Base-by-base conservation (phyloP, 2,888 invertebrate species). In the Allygus modestus region DNA sequence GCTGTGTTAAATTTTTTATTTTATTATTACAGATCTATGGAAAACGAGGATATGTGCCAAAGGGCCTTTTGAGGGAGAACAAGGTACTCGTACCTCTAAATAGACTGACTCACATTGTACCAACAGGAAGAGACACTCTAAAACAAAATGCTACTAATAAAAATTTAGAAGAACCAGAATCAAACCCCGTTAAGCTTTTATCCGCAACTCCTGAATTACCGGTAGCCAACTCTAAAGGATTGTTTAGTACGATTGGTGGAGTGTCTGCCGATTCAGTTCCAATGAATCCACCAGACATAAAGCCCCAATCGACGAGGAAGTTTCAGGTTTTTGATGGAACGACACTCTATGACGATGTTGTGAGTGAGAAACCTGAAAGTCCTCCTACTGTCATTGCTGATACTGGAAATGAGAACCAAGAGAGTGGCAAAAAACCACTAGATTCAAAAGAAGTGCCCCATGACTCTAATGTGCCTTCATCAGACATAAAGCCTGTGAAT, bases 291-390 rank as follows among this genome's bases (percentile, higher is more conserved):
- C 20, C 91, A 41, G 69, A 79, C 51, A 91, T 89, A 91, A 92
- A 89, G 33, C 37, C 84, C n/a, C 84, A 84, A 79, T 9, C 82
- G 0, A 84, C 65, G 81, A 73, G 43, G 33, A 41, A 41, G 31
- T 83, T 54, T 75, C 91, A 92, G 86, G 91, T 95, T 33, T 90
- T 95, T 87, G 95, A 95, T 89, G 95, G 95, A 17, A 95, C 95
- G 15, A 93, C 93, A 28, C 91, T 95, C 87, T 92, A 92, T 86
- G 73, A 79, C 12, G 82, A 82, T n/a, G 58, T 46, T 79, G 73
- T 17, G 12, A 71, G n/a, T 81, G 69, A 77, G 65, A 85, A 58
- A 84, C 73, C 85, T 81, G 77, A 79, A 61, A 87, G 87, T 26
- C 58, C 81, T 31, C 81, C 81, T 1, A 33, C 81, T 58, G 23